Percentiles rank a stretch among this genome's conserved stretches.
These are phyloP conservation scores for Basileuterus tristriatus DNA, from an alignment of 2,797 vertebrate species.

Conservation along the genomic window DNA sequence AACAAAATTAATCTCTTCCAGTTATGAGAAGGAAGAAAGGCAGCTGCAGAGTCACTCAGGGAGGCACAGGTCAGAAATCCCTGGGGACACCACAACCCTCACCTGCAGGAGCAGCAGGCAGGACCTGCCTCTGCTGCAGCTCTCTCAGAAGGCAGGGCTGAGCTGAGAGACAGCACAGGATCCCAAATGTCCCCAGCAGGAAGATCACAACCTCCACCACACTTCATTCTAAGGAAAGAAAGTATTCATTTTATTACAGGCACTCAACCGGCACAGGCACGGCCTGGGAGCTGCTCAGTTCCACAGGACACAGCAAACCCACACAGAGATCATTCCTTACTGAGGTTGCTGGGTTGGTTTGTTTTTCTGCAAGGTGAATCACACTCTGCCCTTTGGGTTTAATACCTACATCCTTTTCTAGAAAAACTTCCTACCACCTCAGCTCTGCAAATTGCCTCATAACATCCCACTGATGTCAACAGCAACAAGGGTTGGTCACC, in stretches of 20 bases:
- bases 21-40: background rate
- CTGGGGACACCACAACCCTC: background rate
- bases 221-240: background rate
- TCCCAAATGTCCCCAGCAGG: rapidly evolving
- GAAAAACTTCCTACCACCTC: background rate
- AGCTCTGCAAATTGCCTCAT: background rate
- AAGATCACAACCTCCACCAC: rapidly evolving
- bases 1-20: background rate
- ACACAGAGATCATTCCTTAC: background rate
- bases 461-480: background rate
- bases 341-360: background rate
- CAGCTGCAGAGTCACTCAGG: background rate
- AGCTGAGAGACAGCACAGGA: rapidly evolving
- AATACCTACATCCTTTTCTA: background rate
- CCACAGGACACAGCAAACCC: background rate
- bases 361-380: background rate
- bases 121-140: background rate
- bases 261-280: background rate
- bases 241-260: background rate
- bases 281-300: background rate
- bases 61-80: background rate
- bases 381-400: background rate
- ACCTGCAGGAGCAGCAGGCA: rapidly evolving
- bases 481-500: background rate
- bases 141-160: background rate